Base-by-base conservation (phyloP, 2,113 vertebrate species). In the Agapornis roseicollis region DNA sequence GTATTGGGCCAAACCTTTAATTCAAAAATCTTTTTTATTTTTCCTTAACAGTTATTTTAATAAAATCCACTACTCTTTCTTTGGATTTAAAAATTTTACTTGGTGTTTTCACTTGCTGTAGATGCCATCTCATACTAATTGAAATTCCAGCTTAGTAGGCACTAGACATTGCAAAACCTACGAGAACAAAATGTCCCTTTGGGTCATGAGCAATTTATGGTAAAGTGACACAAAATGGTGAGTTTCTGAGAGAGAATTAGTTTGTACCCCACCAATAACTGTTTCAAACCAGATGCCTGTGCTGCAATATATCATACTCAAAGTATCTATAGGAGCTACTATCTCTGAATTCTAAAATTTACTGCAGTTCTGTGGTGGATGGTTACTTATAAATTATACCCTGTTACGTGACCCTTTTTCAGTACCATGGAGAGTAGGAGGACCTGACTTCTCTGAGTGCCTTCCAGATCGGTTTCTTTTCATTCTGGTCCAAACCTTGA, bases 81-180 rank as follows among this genome's bases (percentile, higher is more conserved):
- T 19, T 58, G 16, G 13, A 69, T 56, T 87, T 71, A 52, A 42
- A 93, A 90, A 15, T 70, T 46, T 37, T 88, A 5, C 17, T 88
- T 85, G 16, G 13, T 35, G 14, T 37, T 91, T 92, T 85, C 93
- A 35, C 20, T 91, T 88, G 10, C 78, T 19, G 44, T 61, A 95
- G 53, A 41, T 69, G 76, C 55, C n/a, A 94, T 42, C n/a, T 87
- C 29, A 68, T 9, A 63, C 18, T 82, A 93, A 94, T 93, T 96
- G 91, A 95, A 92, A 97, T 96, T 95, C 83, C 74, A 35, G 37
- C n/a, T 94, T 97, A 44, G 49, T 83, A 88, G 77, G 24, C 53
- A 90, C 72, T 31, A 95, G 47, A 83, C 20, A 80, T 52, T 52
- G 77, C 55, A 88, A 95, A 96, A 93, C 24, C 73, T 39, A 41